These are phyloP conservation scores for Nesidiocoris tenuis DNA, from an alignment of 2,888 invertebrate species.

Conservation along the genomic window DNA sequence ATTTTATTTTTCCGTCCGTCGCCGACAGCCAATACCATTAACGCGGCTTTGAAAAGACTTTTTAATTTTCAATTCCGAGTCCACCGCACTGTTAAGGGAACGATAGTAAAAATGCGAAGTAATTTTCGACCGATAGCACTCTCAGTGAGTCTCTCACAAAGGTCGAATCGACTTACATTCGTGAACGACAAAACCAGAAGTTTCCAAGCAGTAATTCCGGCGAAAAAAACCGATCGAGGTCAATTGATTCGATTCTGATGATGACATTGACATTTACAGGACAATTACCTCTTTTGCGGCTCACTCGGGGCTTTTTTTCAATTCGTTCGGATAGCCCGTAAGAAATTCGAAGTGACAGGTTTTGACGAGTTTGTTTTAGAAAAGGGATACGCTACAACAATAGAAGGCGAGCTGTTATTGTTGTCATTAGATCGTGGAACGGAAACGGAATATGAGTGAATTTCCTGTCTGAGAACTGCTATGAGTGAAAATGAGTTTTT, in stretches of 20 bases:
- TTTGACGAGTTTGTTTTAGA: conserved; percentile 31
- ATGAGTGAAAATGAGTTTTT: too few species aligned
- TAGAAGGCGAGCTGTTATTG: conserved; percentile 17
- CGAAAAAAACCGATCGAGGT: too few species aligned
- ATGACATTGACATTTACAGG: too few species aligned
- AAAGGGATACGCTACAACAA: conserved; percentile 17
- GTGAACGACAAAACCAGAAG: not conserved
- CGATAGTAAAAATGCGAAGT: too few species aligned
- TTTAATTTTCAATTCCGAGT: not conserved
- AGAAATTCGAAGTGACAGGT: conserved; percentile 24
- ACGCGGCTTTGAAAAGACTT: not conserved
- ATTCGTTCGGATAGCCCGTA: not conserved
- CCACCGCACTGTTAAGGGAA: too few species aligned
- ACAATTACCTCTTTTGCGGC: too few species aligned
- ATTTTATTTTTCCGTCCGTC: conserved; percentile 9
- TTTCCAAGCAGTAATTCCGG: too few species aligned
- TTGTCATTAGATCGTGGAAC: conserved; percentile 33
- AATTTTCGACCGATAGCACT: too few species aligned
- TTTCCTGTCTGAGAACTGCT: conserved; percentile 35
- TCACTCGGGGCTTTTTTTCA: too few species aligned
- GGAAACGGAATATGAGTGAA: conserved; percentile 31
- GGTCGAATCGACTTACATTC: not conserved
- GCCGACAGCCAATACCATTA: not conserved
- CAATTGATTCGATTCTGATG: too few species aligned
- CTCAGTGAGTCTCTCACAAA: too few species aligned